Percentiles rank a stretch among this genome's conserved stretches.
These are phyloP conservation scores for Serrognathus titanus DNA, from an alignment of 2,888 invertebrate genomes.

Conservation along the genomic window DNA sequence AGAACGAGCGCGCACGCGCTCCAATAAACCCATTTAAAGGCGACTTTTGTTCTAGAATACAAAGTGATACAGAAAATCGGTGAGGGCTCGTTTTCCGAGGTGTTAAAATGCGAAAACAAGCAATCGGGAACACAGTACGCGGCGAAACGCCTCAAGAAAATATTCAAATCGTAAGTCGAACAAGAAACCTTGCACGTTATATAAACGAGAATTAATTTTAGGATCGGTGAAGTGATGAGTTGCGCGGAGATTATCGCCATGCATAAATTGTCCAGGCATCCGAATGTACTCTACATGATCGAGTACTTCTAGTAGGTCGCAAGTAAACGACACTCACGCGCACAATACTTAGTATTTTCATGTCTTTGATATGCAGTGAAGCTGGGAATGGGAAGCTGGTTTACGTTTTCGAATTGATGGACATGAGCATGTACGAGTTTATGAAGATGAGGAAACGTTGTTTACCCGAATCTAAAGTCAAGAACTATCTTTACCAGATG, in stretches of 20 bases:
- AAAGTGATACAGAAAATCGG: constrained; percentile 63
- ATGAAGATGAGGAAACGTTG: constrained; percentile 54
- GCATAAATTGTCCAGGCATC: constrained; percentile 57
- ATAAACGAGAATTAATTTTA: constrained; percentile 29
- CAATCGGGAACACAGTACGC: constrained; percentile 56
- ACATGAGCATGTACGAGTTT: constrained; percentile 65
- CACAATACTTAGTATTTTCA: constrained; percentile 6
- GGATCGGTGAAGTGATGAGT: constrained; percentile 49
- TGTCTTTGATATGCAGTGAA: constrained; percentile 49
- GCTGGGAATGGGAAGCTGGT: constrained; percentile 56
- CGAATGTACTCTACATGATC: constrained; percentile 60
- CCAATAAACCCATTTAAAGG: not conserved
- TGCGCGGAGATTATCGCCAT: constrained; percentile 62
- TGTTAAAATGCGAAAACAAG: constrained; percentile 61
- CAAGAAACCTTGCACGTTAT: not conserved
- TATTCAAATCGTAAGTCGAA: constrained; percentile 53
- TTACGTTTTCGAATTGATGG: constrained; percentile 66
- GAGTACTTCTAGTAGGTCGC: constrained; percentile 61
- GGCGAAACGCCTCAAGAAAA: constrained; percentile 62
- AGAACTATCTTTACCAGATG: constrained; percentile 59
- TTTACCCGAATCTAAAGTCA: constrained; percentile 52
- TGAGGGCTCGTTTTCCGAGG: constrained; percentile 68
- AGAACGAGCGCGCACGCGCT: not conserved
- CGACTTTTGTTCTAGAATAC: constrained; percentile 52
- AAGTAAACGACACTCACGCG: constrained; percentile 7